phyloP scores from a whole-genome alignment of 1,140 invertebrate genomes.

The Eupeodes corollae region DNA sequence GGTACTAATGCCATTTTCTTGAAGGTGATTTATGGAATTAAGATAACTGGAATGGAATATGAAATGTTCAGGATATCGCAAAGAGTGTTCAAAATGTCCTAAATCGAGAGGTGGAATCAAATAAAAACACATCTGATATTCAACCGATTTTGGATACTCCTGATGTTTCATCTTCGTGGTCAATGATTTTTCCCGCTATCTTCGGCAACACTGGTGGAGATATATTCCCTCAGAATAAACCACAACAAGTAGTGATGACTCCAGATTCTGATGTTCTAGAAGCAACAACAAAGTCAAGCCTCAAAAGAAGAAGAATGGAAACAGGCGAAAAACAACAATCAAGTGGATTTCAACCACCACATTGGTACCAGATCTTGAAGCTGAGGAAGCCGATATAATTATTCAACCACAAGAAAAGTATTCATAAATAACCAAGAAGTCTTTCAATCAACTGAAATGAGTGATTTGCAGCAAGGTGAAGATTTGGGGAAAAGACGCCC shows the following conservation, averaged over 20 bases:
- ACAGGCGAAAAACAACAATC: slow-evolving; percentile 18
- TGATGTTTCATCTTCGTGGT: slow-evolving; percentile 64
- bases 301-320: slow-evolving; percentile 17
- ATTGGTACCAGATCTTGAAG: slow-evolving; percentile 28
- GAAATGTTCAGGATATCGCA: slow-evolving; percentile 67
- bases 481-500: slow-evolving; percentile 22
- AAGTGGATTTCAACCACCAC: slow-evolving; percentile 16
- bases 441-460: slow-evolving; percentile 14
- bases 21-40: no score
- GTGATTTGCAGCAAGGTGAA: slow-evolving; percentile 7
- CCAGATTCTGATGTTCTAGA: slow-evolving; percentile 46
- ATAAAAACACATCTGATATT: slow-evolving; percentile 44
- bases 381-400: slow-evolving; percentile 28
- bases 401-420: slow-evolving; percentile 25
- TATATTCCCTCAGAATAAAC: slow-evolving; percentile 44
- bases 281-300: slow-evolving; percentile 29
- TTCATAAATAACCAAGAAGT: slow-evolving; percentile 32
- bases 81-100: slow-evolving; percentile 70
- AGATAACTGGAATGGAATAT: no score
- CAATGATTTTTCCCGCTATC: slow-evolving; percentile 63
- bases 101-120: slow-evolving; percentile 60
- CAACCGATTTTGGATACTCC: slow-evolving; percentile 51
- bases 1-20: no score
- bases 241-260: slow-evolving; percentile 40
- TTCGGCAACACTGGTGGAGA: slow-evolving; percentile 57